Percentiles rank a stretch among this genome's conserved stretches.
Evolutionary conservation across 2,797 vertebrate species (phyloP).

Genomic region (Hyperoplus lanceolatus): DNA sequence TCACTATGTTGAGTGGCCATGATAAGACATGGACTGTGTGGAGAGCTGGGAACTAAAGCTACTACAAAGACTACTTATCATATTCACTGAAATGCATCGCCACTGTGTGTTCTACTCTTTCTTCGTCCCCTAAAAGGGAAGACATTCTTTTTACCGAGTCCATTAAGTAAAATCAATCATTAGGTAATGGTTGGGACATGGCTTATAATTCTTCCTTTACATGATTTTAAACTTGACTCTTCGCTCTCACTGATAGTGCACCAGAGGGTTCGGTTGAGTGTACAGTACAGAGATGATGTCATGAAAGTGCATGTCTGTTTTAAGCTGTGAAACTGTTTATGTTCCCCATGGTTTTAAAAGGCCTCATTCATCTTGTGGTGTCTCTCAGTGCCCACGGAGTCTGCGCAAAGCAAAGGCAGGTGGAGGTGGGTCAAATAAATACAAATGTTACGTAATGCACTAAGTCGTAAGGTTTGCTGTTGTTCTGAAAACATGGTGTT

Average conservation of each 20-base stretch:
- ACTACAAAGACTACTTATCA: conserved; percentile 16
- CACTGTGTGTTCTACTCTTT: conserved; percentile 5
- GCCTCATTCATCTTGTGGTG: conserved; percentile 63
- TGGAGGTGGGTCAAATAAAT: conserved; percentile 46
- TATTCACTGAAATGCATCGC: conserved; percentile 8
- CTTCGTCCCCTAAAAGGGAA: not conserved
- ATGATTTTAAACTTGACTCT: conserved; percentile 34
- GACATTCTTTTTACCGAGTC: not conserved
- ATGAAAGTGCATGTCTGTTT: conserved; percentile 59
- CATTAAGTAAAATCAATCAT: conserved; percentile 24
- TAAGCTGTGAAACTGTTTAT: conserved; percentile 62
- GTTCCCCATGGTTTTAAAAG: conserved; percentile 60
- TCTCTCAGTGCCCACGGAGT: conserved; percentile 56
- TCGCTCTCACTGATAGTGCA: conserved; percentile 13
- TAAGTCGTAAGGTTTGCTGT: conserved; percentile 71
- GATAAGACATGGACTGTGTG: not conserved
- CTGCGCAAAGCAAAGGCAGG: conserved; percentile 55
- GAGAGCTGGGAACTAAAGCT: not conserved
- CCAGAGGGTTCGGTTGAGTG: conserved; percentile 24
- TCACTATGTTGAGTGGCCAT: not conserved
- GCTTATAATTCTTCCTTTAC: conserved; percentile 31
- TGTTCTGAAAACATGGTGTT: conserved; percentile 75
- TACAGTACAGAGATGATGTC: conserved; percentile 43
- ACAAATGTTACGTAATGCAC: conserved; percentile 59
- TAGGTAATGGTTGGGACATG: conserved; percentile 12